Conservation (phyloP, 2,797 vertebrate genomes). For the Sebastes minor region DNA sequence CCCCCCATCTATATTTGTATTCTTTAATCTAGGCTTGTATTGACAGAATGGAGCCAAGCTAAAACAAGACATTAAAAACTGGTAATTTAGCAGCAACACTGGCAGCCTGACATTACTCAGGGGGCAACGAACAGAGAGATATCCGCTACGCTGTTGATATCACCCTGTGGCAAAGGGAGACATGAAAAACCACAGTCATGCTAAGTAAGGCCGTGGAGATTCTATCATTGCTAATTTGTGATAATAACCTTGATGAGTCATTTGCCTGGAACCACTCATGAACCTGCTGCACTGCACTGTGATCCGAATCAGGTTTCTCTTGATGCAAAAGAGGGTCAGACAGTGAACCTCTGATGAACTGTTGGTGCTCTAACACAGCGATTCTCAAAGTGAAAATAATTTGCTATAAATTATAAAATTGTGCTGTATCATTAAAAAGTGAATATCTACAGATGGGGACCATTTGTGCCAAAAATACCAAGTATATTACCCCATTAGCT, state of each 20-base stretch:
- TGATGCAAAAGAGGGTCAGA: constrained; percentile 3
- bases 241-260: constrained; percentile 51
- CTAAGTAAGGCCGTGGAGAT: constrained; percentile 3
- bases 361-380: neutral
- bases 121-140: constrained; percentile 14
- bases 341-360: constrained; percentile 15
- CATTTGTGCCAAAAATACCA: accelerated
- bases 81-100: constrained; percentile 24
- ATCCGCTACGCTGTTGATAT: constrained; percentile 17
- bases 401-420: accelerated
- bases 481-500: no score
- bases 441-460: no score
- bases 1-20: neutral
- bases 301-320: constrained; percentile 18
- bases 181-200: constrained; percentile 36
- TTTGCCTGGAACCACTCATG: constrained; percentile 24
- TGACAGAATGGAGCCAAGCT: constrained; percentile 22
- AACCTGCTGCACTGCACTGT: neutral
- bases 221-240: constrained; percentile 40
- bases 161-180: constrained; percentile 44
- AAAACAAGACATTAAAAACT: constrained; percentile 19
- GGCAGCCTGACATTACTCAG: constrained; percentile 43
- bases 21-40: constrained; percentile 7
- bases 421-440: no score
- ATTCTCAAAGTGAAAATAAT: no score